Evolutionary conservation across 2,888 invertebrate genomes (phyloP).

Genomic region (Mythimna albipuncta): DNA sequence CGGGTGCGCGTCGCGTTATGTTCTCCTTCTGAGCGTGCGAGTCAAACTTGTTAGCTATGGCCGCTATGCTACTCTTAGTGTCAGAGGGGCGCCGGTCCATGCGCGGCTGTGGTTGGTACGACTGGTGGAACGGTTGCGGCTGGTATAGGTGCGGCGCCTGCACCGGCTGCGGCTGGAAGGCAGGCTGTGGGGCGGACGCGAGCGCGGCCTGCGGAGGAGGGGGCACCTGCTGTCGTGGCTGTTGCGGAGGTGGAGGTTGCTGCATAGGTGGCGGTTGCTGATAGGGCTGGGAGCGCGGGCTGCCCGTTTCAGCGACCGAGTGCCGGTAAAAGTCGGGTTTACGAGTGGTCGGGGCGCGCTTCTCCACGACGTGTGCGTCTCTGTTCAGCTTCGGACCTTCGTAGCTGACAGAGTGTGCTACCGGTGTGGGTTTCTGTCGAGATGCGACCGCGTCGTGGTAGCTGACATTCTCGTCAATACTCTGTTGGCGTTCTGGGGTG

Average conservation of each 20-base stretch:
- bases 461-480: slow-evolving; percentile 74
- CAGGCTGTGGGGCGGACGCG: slow-evolving; percentile 29
- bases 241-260: slow-evolving; percentile 33
- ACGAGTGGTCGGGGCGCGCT: slow-evolving; percentile 74
- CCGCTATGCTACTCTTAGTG: slow-evolving; percentile 81
- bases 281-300: slow-evolving; percentile 41
- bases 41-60: slow-evolving; percentile 85
- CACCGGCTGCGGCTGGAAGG: slow-evolving; percentile 29
- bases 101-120: slow-evolving; percentile 61
- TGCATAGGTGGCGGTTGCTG: slow-evolving; percentile 28
- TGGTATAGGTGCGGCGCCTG: slow-evolving; percentile 50
- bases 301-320: slow-evolving; percentile 79
- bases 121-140: slow-evolving; percentile 44
- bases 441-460: slow-evolving; percentile 77
- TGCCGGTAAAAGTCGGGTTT: slow-evolving; percentile 84
- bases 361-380: slow-evolving; percentile 77
- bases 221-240: slow-evolving; percentile 18
- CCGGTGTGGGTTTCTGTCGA: slow-evolving; percentile 74
- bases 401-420: slow-evolving; percentile 77
- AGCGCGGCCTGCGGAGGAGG: slow-evolving; percentile 33
- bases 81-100: slow-evolving; percentile 79
- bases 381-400: slow-evolving; percentile 71
- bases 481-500: slow-evolving; percentile 80
- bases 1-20: slow-evolving; percentile 62
- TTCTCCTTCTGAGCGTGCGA: slow-evolving; percentile 74